A percentile compares a stretch with the other conserved stretches of the same genome.
Evolutionary conservation across 2,113 vertebrate genomes (phyloP).

Genomic region (Rhinoptilus africanus): DNA sequence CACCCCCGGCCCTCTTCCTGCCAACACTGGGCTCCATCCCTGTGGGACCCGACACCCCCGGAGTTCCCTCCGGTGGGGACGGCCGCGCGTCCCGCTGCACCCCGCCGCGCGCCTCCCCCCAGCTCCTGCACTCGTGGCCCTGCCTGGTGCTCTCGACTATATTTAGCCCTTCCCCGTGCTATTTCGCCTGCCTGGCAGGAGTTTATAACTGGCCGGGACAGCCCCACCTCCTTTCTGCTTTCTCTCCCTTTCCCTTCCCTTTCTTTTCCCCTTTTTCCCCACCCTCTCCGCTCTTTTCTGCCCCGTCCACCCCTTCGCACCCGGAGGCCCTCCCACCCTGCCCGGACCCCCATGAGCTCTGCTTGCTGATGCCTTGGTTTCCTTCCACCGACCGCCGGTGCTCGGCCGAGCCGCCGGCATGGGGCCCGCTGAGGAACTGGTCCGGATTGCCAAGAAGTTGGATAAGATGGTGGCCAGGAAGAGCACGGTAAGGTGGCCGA

Average conservation of each 20-base stretch:
- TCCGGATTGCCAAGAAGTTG: slow-evolving; percentile 88
- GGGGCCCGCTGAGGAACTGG: slow-evolving; percentile 88
- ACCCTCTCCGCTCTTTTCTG: not conserved
- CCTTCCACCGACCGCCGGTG: rapidly evolving
- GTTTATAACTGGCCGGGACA: slow-evolving; percentile 13
- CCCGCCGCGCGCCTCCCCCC: not conserved
- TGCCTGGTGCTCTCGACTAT: slow-evolving; percentile 52
- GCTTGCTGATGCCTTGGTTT: rapidly evolving
- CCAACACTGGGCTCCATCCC: not conserved
- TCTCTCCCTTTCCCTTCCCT: not conserved
- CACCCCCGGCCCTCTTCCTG: not conserved
- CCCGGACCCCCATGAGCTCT: not conserved
- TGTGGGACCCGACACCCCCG: not conserved
- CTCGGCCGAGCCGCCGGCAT: slow-evolving; percentile 59
- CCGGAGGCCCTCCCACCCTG: not conserved
- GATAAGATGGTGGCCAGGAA: slow-evolving; percentile 97
- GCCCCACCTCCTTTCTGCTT: slow-evolving; percentile 43
- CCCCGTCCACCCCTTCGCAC: rapidly evolving
- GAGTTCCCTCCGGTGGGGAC: rapidly evolving
- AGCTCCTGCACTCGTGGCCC: not conserved
- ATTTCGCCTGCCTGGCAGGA: slow-evolving; percentile 34
- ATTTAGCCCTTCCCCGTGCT: slow-evolving; percentile 67
- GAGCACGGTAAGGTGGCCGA: slow-evolving; percentile 82
- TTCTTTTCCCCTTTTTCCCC: not conserved
- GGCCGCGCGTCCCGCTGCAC: rapidly evolving